Percentiles rank a stretch among this genome's conserved stretches.
phyloP scores from a whole-genome alignment of 2,797 vertebrate genomes.

The Macrochelys suwanniensis region DNA sequence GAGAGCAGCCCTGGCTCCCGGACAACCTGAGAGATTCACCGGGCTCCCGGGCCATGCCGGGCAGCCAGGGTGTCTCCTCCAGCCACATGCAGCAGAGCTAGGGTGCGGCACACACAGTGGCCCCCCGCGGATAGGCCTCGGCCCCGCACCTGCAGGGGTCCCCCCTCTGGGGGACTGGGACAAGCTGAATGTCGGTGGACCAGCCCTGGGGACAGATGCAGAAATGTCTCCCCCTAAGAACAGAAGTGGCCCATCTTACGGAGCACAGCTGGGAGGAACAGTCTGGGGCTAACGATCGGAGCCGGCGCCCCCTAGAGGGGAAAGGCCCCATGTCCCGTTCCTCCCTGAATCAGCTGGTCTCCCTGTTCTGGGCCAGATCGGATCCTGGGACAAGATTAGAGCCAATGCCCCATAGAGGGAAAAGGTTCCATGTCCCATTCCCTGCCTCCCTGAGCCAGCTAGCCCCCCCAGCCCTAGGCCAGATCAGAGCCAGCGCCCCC shows the following conservation, averaged over 20 bases:
- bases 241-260: background rate
- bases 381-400: background rate
- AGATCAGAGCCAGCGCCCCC: background rate
- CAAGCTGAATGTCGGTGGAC: background rate
- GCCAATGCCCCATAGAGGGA: background rate
- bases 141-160: background rate
- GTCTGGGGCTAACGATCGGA: background rate
- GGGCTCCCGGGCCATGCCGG: background rate
- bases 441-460: background rate
- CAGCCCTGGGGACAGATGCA: background rate
- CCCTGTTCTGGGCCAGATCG: background rate
- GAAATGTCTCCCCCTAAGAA: background rate
- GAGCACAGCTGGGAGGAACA: background rate
- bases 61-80: background rate
- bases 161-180: too few species aligned
- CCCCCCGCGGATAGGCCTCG: background rate
- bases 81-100: background rate
- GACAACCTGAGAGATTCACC: background rate
- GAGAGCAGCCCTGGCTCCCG: background rate
- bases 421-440: background rate
- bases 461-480: background rate
- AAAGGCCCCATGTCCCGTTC: background rate
- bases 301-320: background rate
- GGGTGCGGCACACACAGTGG: background rate
- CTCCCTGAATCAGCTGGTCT: background rate